Percentiles rank a stretch among this genome's conserved stretches.
phyloP scores from a whole-genome alignment of 2,113 vertebrate genomes.

The Otis tarda region DNA sequence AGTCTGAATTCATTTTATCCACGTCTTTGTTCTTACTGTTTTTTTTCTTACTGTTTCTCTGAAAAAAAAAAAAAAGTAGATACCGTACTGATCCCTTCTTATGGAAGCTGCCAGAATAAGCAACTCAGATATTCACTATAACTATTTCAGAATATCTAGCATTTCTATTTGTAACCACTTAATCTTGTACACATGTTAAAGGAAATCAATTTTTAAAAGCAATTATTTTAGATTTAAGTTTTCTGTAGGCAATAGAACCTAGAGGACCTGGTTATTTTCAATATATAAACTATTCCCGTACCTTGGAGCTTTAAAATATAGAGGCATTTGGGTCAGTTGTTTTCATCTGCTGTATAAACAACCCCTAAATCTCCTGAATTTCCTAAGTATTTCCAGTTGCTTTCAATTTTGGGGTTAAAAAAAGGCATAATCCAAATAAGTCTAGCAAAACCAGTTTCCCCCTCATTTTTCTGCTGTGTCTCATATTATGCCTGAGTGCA shows the following conservation, averaged over 20 bases:
- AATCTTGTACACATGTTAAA: conserved; percentile 64
- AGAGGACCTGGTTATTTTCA: conserved; percentile 37
- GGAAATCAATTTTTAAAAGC: conserved; percentile 48
- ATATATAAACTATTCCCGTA: conserved; percentile 23
- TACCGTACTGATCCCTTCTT: conserved; percentile 24
- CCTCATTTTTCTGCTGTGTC: background rate
- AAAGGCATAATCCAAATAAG: background rate
- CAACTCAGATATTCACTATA: conserved; percentile 27
- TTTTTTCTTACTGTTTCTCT: background rate
- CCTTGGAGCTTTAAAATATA: conserved; percentile 40
- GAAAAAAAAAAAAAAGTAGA: background rate
- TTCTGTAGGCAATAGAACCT: conserved; percentile 33
- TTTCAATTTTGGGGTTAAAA: conserved; percentile 22
- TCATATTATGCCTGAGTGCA: background rate
- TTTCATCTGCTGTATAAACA: conserved; percentile 58
- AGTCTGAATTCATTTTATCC: background rate
- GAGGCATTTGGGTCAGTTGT: conserved; percentile 30
- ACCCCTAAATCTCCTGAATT: conserved; percentile 24
- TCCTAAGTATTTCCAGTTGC: conserved; percentile 48
- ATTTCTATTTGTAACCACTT: conserved; percentile 49
- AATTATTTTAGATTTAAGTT: conserved; percentile 60
- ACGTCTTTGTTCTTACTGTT: background rate
- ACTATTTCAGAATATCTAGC: conserved; percentile 42
- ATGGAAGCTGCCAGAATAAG: conserved; percentile 48
- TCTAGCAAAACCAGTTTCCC: background rate